Evolutionary conservation across 2,888 invertebrate genomes (phyloP), one percentile per base, ranked within the genome.

Genomic region (Cerastis rubricosa): DNA sequence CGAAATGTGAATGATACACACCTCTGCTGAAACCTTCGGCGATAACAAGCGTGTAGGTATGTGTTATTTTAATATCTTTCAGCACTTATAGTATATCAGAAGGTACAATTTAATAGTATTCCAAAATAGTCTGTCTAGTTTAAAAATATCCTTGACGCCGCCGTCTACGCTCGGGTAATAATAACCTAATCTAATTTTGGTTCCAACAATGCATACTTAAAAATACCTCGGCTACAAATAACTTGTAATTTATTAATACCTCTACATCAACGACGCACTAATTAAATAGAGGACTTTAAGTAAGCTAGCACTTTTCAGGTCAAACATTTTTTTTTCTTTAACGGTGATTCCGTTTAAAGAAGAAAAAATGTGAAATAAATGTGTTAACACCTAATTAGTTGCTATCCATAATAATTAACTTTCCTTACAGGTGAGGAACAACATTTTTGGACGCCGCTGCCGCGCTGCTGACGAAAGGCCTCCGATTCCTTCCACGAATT

Each of bases 241-340:
- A 63, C 57, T 29, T n/a, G 14, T 14, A 49, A 76, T 78, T 83
- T 71, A 71, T 83, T 29, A 69, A 51, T n/a, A 9, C 43, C 1
- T 25, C 22, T 47, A 49, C 49, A 17, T 47, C 14, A 35, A 54
- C 66, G 45, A 67, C 29, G 14, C 47, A 9, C 47, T 63, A 45
- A 67, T 68, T 80, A 47, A 79, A 17, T 67, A 57, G 12, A 47
- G 35, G 47, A 29, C 19, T 22, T 19, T 19, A 8, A 25, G 17
- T 40, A 8, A 79, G 47, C 72, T 65, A 25, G 64, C 14, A 51
- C 35, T 35, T 1, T 59, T 40, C 25, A 51, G 17, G 7, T 22
- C n/a, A n/a, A n/a, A n/a, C n/a, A n/a, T n/a, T n/a, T n/a, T n/a
- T n/a, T n/a, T n/a, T n/a, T n/a, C n/a, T n/a, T n/a, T n/a, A n/a